These are phyloP conservation scores for Lethocerus indicus DNA, from an alignment of 1,140 invertebrate species.

Conservation along the genomic window DNA sequence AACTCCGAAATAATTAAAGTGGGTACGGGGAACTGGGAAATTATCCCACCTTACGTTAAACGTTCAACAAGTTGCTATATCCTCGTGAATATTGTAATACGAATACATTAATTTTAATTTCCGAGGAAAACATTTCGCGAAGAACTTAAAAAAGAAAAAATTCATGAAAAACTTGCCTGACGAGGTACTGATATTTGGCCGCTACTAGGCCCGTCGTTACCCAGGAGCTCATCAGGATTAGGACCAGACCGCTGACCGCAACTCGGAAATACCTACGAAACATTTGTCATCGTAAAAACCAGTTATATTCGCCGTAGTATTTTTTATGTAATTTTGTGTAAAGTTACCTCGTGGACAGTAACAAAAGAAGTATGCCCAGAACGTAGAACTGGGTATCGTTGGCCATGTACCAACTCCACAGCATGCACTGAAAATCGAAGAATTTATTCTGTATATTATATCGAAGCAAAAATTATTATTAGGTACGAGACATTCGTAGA, in stretches of 20 bases:
- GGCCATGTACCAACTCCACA: constrained; percentile 83
- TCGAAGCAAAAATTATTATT: no score
- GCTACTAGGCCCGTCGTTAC: constrained; percentile 55
- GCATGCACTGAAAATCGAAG: constrained; percentile 44
- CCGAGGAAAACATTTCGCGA: no score
- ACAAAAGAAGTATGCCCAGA: constrained; percentile 47
- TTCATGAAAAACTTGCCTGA: constrained; percentile 39
- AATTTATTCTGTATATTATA: no score
- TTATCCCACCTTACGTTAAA: no score
- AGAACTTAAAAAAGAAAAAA: no score
- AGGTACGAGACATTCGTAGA: no score
- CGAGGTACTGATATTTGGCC: constrained; percentile 51
- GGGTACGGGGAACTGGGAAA: not conserved
- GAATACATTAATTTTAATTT: no score
- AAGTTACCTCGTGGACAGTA: constrained; percentile 53
- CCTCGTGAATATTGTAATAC: no score
- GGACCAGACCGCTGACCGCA: constrained; percentile 29
- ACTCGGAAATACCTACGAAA: constrained; percentile 34
- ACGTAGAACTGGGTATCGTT: constrained; percentile 83
- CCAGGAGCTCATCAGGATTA: constrained; percentile 53
- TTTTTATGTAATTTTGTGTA: no score
- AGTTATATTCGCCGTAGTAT: no score
- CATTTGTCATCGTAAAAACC: no score
- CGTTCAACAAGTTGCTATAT: no score
- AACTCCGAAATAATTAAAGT: constrained; percentile 4